Evolutionary conservation across 2,797 vertebrate species (phyloP), one percentile per base, ranked within the genome.

Genomic region (Ptychobarbus kaznakovi): DNA sequence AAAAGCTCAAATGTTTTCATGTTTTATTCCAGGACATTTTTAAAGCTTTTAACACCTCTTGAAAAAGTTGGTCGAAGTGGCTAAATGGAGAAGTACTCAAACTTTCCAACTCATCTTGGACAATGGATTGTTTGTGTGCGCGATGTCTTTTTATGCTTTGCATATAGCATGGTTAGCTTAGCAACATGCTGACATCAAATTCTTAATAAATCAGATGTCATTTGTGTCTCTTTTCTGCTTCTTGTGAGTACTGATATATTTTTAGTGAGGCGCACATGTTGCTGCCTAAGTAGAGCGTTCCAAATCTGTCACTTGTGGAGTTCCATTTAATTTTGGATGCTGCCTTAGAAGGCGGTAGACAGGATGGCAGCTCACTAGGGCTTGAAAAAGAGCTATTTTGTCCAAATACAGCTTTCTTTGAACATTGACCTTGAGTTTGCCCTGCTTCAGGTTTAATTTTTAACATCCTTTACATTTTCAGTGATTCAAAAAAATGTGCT

Each of bases 221-320:
- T 49, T 75, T 35, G 10, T 53, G 18, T 56, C 32, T 38, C 32
- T 76, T 76, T 38, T 1, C 49, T 22, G 32, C 18, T 76, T 56
- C 32, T 56, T n/a, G 46, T 12, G 3, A 77, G 51, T n/a, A n/a
- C 11, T 58, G 51, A 20, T 58, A 3, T 76, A 76, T 76, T 76
- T 56, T n/a, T 76, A n/a, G 74, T 58, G 51, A n/a, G 32, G 20
- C 8, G 74, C 74, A 58, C 20, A 51, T 51, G 35, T 16, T 74
- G 44, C 72, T 74, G 40, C 8, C 32, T 68, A 20, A 38, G 16
- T 20, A 38, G 32, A 38, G 65, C 16, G 15, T 74, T 76, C 51
- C 6, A 40, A 76, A 76, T 76, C 20, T 40, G 32, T 76, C 51
- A 40, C 51, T 15, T 76, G 51, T 77, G 51, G 51, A 58, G 35